phyloP scores from a whole-genome alignment of 2,888 invertebrate species.

The Tipula unca region DNA sequence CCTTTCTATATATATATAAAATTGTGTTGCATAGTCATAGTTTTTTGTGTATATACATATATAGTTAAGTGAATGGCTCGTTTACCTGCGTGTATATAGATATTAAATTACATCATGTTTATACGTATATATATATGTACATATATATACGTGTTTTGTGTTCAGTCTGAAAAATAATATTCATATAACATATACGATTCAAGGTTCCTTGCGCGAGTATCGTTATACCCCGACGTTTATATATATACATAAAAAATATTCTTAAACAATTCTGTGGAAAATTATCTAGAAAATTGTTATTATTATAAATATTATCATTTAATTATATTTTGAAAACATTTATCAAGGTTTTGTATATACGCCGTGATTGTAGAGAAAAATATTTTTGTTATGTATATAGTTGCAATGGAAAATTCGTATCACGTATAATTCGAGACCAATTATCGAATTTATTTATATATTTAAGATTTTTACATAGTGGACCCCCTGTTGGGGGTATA shows the following conservation, averaged over 20 bases:
- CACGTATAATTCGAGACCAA: neutral
- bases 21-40: neutral
- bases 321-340: neutral
- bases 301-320: neutral
- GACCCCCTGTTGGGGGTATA: neutral
- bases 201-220: neutral
- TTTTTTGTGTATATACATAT: neutral
- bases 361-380: too few species aligned
- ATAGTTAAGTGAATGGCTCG: neutral
- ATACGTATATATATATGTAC: neutral
- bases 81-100: neutral
- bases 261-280: neutral
- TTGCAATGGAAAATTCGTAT: neutral
- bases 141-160: neutral
- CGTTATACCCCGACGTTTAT: too few species aligned
- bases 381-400: too few species aligned
- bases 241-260: neutral
- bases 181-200: neutral
- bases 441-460: neutral
- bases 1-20: neutral
- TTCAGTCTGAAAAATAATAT: neutral
- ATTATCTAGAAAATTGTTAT: neutral
- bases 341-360: neutral
- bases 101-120: neutral
- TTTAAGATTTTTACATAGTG: neutral